Evolutionary conservation across 2,888 invertebrate genomes (phyloP), one percentile per base, ranked within the genome.

Genomic region (Acleris cristana): DNA sequence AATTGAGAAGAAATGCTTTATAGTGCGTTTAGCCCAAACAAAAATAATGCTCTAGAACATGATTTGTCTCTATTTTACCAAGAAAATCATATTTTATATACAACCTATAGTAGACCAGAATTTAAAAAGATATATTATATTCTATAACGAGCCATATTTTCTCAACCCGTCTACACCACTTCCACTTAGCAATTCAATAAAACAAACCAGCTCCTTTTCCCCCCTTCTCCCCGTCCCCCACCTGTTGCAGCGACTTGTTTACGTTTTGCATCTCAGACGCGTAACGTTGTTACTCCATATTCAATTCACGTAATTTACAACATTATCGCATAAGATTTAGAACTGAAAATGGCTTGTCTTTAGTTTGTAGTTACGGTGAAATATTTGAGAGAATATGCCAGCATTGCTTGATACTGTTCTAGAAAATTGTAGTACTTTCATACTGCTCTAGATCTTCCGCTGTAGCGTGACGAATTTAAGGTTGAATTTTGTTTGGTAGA

Each of bases 221-320:
- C 72, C 76, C 76, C 68, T 23, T 16, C 45, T 72, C 65, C 73
- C 72, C 62, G 64, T 40, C 67, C 55, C 69, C 66, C 74, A 84
- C 86, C 81, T 84, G 85, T 89, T 88, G 85, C 84, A 76, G 79
- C 71, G 64, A 76, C 78, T 86, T 88, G 83, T 87, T 87, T 86
- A 88, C 85, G 76, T 80, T 79, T 74, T 74, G 34, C 8, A 34
- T 3, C 34, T 34, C 34, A 34, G 34, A 34, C 34, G 12, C 34
- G 34, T 34, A 34, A 34, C 12, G 34, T 34, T 3, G 10, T 34
- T 34, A 34, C 34, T 34, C 34, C 34, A 34, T 10, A 34, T 34
- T 34, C 10, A 30, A 30, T 10, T 7, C 10, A 30, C 7, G 30
- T 30, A 8, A 30, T 30, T 34, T 34, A 12, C 34, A 34, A 34